Base-by-base conservation (phyloP, 1,140 invertebrate species). In the Triops longicaudatus region DNA sequence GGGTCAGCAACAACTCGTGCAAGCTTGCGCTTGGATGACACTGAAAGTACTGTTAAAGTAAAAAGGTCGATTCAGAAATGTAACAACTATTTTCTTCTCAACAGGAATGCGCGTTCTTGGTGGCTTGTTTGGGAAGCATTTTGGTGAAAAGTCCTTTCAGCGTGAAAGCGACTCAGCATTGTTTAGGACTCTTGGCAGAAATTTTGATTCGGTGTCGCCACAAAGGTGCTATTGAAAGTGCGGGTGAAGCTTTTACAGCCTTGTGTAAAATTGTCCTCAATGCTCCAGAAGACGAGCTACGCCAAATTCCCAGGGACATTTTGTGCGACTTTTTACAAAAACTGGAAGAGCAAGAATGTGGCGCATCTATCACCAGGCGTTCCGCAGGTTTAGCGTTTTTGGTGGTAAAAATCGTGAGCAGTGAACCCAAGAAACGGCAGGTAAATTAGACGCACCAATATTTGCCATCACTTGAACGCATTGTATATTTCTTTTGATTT, bases 171-270 rank as follows among this genome's bases (percentile, higher is more conserved):
- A 84, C 83, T 37, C 81, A 86, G 37, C 83, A 84, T 80, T 87
- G 88, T 80, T 83, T 81, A 0, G 73, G 88, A 12, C 82, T 89
- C 50, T 85, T 92, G 28, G 87, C 90, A 42, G 85, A 87, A 76
- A 88, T 92, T 73, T 83, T 93, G 73, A 88, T 88, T 71, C 89
- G 88, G 28, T 93, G 91, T 81, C 85, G 92, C 11, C 92, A 93
- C 81, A 92, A 93, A 85, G 92, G 92, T 72, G 92, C 89, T 28
- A 92, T 93, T 76, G 92, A 94, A 84, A 85, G 89, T 17, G 90
- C 90, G 1, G 90, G 90, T 3, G 78, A 84, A 74, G 85, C 88
- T 43, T 85, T 92, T 76, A 86, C 85, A 81, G 82, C 83, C 63
- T 86, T 87, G 74, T 84, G 83, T 79, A 74, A 73, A 7, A 77